These are phyloP conservation scores for Papilio helenus DNA, from an alignment of 1,140 invertebrate genomes.

Conservation along the genomic window DNA sequence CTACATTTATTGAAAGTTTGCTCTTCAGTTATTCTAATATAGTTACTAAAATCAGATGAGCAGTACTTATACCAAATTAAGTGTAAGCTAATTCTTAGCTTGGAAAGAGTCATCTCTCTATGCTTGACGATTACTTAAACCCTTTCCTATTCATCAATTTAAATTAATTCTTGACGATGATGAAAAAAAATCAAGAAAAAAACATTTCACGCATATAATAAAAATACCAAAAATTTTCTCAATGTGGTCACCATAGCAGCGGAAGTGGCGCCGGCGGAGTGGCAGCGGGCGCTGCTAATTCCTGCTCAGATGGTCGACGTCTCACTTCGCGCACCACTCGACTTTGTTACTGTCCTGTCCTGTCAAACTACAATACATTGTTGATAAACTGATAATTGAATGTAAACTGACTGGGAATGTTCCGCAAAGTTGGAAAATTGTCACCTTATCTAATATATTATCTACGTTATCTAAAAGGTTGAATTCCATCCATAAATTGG, in stretches of 20 bases:
- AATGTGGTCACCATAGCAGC: slow-evolving; percentile 50
- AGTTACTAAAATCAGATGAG: too few relatives aligned
- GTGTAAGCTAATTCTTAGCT: too few relatives aligned
- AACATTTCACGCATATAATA: neutral
- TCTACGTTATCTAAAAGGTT: neutral
- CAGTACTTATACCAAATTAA: too few relatives aligned
- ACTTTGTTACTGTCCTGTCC: neutral
- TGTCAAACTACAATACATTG: neutral
- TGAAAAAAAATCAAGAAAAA: too few relatives aligned
- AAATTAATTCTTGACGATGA: too few relatives aligned
- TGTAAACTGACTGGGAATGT: neutral
- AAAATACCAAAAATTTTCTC: neutral
- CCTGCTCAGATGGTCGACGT: slow-evolving; percentile 57
- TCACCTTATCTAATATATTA: neutral
- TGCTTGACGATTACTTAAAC: too few relatives aligned
- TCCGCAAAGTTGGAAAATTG: neutral
- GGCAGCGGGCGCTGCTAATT: slow-evolving; percentile 66
- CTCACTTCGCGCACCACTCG: neutral
- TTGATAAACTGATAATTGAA: neutral
- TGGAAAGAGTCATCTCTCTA: too few relatives aligned
- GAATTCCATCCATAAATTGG: neutral
- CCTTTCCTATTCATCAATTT: too few relatives aligned
- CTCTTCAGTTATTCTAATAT: too few relatives aligned
- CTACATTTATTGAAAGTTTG: too few relatives aligned
- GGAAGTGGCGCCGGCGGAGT: slow-evolving; percentile 64